phyloP scores from a whole-genome alignment of 2,113 vertebrate genomes.

The Solenodon paradoxus region DNA sequence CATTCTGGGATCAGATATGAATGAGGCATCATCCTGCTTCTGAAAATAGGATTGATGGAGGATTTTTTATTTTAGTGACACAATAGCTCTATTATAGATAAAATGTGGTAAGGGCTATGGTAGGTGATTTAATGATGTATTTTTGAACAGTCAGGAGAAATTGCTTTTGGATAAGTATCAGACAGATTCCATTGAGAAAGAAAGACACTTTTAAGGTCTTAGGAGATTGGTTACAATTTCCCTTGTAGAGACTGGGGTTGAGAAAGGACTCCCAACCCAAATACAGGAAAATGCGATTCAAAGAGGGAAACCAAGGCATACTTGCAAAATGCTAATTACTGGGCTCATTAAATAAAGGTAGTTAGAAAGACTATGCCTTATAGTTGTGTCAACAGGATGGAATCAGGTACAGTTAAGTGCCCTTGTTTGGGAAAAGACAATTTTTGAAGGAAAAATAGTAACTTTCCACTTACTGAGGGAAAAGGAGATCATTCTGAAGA shows the following conservation, averaged over 20 bases:
- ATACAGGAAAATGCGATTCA: neutral
- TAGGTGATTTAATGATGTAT: neutral
- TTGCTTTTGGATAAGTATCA: neutral
- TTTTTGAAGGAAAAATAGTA: neutral
- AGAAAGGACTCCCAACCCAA: neutral
- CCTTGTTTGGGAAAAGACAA: neutral
- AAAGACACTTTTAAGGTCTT: neutral
- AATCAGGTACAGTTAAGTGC: neutral
- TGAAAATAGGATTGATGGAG: neutral
- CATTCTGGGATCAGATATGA: neutral
- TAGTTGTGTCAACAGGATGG: neutral
- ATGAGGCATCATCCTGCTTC: neutral
- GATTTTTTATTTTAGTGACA: neutral
- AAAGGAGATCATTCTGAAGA: neutral
- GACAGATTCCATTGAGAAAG: neutral
- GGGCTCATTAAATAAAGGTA: neutral
- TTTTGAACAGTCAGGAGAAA: conserved; percentile 8
- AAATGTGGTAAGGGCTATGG: neutral
- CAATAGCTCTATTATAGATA: neutral
- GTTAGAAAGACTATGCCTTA: neutral
- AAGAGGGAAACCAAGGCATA: neutral
- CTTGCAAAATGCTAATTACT: neutral
- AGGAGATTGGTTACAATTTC: neutral
- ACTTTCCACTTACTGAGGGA: neutral
- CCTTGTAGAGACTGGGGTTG: neutral